Base-by-base conservation (phyloP, 1,140 invertebrate genomes). In the Proales similis region DNA sequence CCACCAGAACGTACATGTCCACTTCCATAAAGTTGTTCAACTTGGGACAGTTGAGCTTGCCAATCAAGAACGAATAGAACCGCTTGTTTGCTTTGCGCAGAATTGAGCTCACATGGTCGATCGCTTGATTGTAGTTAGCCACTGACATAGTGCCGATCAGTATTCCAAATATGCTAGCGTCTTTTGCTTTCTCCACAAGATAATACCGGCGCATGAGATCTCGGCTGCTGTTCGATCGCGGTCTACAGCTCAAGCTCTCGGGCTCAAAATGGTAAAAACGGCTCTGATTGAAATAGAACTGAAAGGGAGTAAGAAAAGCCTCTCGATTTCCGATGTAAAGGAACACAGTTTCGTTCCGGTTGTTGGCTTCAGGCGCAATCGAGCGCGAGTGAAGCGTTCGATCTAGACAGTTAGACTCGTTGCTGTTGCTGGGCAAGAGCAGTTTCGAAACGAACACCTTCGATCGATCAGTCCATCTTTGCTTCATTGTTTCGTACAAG, bases 1-100 rank as follows among this genome's bases (percentile, higher is more conserved):
- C 83, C 65, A 95, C 84, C 47, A 89, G 78, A 2, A 94, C 85
- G 79, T 88, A 95, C 43, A 87, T 81, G 72, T 95, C 89, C 48
- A 93, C 84, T 78, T 92, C 88, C 49, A 85, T 81, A 75, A 92
- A 89, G 77, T 96, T 96, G 0, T 89, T 89, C 57, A 96, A 74
- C 76, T 96, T 96, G 1, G 86, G 83, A 38, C 85, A 83, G 80
- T 90, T 94, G 14, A 89, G 84, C 76, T 90, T 90, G 2, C 90
- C 90, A 49, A 95, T 85, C 27, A 86, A 86, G 42, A 95, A 82
- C n/a, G 88, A 84, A 68, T 94, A 93, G 49, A 82, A 83, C 69
- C 88, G 90, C 70, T 90, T 90, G 0, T 84, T 84, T 33, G 83
- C 82, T 33, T 77, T 71, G 68, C 82, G 84, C 1, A 87, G 80